Base-by-base conservation (phyloP, 2,888 invertebrate species). In the Lithophane semibrunnea region DNA sequence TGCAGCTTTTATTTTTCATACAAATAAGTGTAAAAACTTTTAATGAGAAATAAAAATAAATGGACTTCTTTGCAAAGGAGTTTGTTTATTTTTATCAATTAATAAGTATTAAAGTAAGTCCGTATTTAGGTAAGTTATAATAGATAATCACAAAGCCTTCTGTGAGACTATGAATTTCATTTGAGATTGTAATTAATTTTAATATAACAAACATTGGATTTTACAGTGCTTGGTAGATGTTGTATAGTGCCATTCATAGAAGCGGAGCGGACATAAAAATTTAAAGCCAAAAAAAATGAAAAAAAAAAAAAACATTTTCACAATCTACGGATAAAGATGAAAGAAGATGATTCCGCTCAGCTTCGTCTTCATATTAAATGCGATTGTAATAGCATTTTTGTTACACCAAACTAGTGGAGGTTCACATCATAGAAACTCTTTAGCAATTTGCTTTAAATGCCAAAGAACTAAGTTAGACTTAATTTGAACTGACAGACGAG, bases 1-100 rank as follows among this genome's bases (percentile, higher is more conserved):
- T 91, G 91, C 95, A 94, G 94, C 93, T 95, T 95, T 95, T 96
- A 95, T 95, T 96, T 96, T 95, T 94, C 93, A 93, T 94, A 95
- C 92, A 86, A 84, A 71, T 94, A 93, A 92, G 89, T 93, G 92
- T 94, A 93, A 92, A 93, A 90, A 90, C 64, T 67, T 77, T 75
- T 73, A 75, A 72, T 79, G 44, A 72, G 21, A 69, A 61, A 77
- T 78, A 89, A 88, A 87, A 86, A 85, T 88, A n/a, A 86, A 87
- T 82, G 73, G 63, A 76, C 76, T 83, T 78, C 76, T 79, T 63
- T 13, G 5, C 42, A 37, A 67, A 76, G 77, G 29, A 79, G 80
- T 85, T 76, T 84, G 66, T 84, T 79, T 84, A 85, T 82, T 87
- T 87, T 75, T 87, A 84, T 81, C 76, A 68, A 61, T 37, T 75